These are phyloP conservation scores for Halichoerus grypus DNA, from an alignment of 2,113 vertebrate genomes.

Conservation along the genomic window DNA sequence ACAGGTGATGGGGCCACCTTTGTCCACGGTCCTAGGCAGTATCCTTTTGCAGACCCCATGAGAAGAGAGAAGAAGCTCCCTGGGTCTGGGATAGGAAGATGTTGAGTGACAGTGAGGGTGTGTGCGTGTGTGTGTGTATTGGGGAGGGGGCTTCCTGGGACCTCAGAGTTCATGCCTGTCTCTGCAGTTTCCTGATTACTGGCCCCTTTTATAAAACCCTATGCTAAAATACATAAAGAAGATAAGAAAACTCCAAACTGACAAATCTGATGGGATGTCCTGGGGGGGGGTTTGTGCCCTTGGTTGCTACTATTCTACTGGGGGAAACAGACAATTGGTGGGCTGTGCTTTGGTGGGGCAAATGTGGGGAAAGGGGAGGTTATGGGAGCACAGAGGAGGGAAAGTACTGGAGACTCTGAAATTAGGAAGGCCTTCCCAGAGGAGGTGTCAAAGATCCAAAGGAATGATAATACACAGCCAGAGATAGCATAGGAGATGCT, in stretches of 20 bases:
- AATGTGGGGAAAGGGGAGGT: neutral
- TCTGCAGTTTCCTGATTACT: neutral
- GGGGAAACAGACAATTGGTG: neutral
- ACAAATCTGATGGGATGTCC: neutral
- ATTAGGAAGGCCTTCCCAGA: neutral
- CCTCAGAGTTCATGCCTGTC: neutral
- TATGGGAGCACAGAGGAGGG: neutral
- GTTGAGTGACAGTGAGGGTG: neutral
- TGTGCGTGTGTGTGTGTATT: neutral
- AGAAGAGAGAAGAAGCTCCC: neutral
- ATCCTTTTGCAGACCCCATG: neutral
- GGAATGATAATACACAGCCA: neutral
- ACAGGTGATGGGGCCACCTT: neutral
- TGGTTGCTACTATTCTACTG: neutral
- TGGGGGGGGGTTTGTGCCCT: neutral
- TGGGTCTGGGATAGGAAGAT: neutral
- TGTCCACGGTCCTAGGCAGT: neutral
- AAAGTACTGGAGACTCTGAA: neutral
- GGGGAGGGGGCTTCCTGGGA: neutral
- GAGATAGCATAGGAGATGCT: neutral
- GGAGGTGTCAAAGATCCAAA: neutral
- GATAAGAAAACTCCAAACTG: neutral
- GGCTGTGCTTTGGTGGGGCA: neutral
- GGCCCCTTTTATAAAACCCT: neutral
- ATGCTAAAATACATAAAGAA: neutral